Evolutionary conservation across 2,113 vertebrate genomes (phyloP), one percentile per base, ranked within the genome.

Genomic region (Gavia stellata): DNA sequence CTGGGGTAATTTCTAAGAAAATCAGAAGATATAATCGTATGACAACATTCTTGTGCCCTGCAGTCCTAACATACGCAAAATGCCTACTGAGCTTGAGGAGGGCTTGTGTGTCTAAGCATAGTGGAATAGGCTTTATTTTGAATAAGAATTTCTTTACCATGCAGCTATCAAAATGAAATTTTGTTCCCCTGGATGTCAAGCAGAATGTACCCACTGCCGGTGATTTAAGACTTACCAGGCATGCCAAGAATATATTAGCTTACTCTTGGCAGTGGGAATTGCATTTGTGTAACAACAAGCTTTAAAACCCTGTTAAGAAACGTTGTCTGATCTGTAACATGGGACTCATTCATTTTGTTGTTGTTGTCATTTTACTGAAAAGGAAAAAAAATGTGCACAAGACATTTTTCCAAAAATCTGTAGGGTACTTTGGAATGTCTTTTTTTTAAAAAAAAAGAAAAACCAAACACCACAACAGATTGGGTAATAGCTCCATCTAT

Each of bases 221-320:
- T 81, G 92, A 96, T 97, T 95, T 94, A 82, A 80, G 70, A 8
- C 71, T 90, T 89, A 59, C 59, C 77, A 63, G 63, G 84, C 92
- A 26, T 79, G 95, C 94, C 95, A 97, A 75, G 85, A 93, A 78
- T 62, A 91, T 29, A 75, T 92, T 38, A 86, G 84, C 47, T 52
- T 58, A 44, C 75, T 94, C 86, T 93, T 96, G 91, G 97, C 92
- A 96, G 63, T 75, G 74, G 59, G 52, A 38, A 29, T 72, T 90
- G 94, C 36, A 34, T 97, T 96, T 96, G 95, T 97, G 96, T 91
- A 96, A 86, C 92, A 92, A 58, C 63, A 71, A 61, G 74, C 73
- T 89, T 52, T 78, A 80, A 88, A 96, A 83, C 58, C 31, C 78
- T 63, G 66, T 92, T 59, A 97, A 90, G 96, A 96, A 94, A 96